Conservation (phyloP, 2,888 invertebrate species). For the Zygaena filipendulae region DNA sequence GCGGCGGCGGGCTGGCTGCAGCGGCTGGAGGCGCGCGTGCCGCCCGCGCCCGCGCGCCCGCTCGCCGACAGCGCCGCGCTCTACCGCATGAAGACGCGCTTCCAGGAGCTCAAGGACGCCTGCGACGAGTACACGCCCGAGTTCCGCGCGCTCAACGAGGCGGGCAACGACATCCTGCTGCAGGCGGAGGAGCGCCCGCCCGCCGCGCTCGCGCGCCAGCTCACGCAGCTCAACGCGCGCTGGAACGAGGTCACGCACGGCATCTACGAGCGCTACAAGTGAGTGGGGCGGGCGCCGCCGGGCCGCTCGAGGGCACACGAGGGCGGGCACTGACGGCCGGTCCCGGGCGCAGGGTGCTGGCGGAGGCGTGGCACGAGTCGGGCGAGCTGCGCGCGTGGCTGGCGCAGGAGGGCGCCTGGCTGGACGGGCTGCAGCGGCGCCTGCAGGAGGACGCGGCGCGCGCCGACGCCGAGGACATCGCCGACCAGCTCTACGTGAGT, state of each 20-base stretch:
- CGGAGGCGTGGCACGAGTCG: constrained; percentile 80
- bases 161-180: constrained; percentile 73
- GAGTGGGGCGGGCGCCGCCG: constrained; percentile 16
- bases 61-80: constrained; percentile 75
- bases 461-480: constrained; percentile 92
- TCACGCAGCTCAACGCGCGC: constrained; percentile 75
- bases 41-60: constrained; percentile 62
- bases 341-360: constrained; percentile 64
- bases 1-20: constrained; percentile 71
- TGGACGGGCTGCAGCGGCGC: constrained; percentile 82
- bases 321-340: too few relatives aligned
- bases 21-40: constrained; percentile 71
- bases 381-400: constrained; percentile 83
- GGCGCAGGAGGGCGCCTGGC: constrained; percentile 80
- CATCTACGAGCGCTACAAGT: constrained; percentile 75
- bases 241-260: constrained; percentile 78
- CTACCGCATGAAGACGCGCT: constrained; percentile 77
- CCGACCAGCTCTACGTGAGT: constrained; percentile 81
- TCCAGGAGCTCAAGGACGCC: constrained; percentile 76
- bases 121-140: constrained; percentile 75
- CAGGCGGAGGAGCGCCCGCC: constrained; percentile 63
- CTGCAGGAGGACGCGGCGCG: constrained; percentile 74
- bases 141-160: constrained; percentile 76
- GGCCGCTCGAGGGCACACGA: neutral
- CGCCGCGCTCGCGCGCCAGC: constrained; percentile 71